Evolutionary conservation across 2,113 vertebrate species (phyloP), one percentile per base, ranked within the genome.

Genomic region (Todiramphus chloris): DNA sequence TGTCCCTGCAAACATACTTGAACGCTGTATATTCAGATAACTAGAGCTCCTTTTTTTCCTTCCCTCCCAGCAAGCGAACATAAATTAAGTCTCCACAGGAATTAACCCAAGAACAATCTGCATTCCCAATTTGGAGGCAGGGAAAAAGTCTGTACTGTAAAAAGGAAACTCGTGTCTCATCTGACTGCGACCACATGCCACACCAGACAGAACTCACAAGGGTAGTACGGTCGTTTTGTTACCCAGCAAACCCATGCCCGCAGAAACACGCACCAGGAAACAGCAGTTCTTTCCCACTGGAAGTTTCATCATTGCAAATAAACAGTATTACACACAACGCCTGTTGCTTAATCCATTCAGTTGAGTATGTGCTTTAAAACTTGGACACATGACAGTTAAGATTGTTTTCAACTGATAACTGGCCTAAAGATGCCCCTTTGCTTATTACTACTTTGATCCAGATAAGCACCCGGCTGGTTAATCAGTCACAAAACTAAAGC

Each of bases 401-500:
- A 53, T 48, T 44, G 50, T 17, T 46, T 90, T 69, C 79, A 94
- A 33, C 53, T 84, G 83, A 73, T 87, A 87, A 62, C 11, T 79
- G 89, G 75, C 94, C 87, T 56, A 11, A 58, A 60, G 93, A 93
- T 97, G 87, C 81, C 93, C 72, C 89, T 85, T 84, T 96, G 91
- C 84, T 93, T 95, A 69, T 87, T 92, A 89, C 74, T 92, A 43
- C 90, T 95, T 95, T 96, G 91, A 96, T 96, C 91, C 90, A 96
- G 85, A 97, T 95, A 91, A 96, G 91, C 85, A 63, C 72, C 93
- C 86, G 92, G 82, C 79, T 95, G 67, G 91, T 97, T 58, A 82
- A 86, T 68, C 93, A 75, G 64, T 59, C 83, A 92, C 68, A 89
- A 94, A 86, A 68, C 33, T 66, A 41, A 92, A 83, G 56, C 13